Evolutionary conservation across 1,140 invertebrate genomes (phyloP).

Genomic region (Drosophila nigrodunni): DNA sequence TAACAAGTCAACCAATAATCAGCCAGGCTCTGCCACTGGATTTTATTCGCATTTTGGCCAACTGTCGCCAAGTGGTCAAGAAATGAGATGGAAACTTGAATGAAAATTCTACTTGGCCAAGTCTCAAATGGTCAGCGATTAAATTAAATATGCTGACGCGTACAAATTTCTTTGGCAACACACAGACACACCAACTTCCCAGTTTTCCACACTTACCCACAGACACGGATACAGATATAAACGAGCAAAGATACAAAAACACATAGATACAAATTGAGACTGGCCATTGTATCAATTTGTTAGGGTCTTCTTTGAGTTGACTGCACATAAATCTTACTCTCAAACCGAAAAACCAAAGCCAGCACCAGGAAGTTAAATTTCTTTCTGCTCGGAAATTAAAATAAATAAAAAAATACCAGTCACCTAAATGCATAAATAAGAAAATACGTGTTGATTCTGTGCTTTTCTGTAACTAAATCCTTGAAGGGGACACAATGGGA

Average conservation of each 20-base stretch:
- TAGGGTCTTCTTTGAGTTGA: slow-evolving; percentile 24
- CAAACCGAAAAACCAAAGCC: slow-evolving; percentile 8
- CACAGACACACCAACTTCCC: background rate
- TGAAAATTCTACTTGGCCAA: slow-evolving; percentile 9
- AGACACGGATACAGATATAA: slow-evolving; percentile 5
- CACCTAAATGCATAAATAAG: slow-evolving; percentile 44
- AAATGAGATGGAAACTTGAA: background rate
- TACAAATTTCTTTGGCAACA: slow-evolving; percentile 11
- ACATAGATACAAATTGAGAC: slow-evolving; percentile 35
- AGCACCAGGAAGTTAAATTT: slow-evolving; percentile 5
- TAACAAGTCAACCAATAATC: slow-evolving; percentile 29
- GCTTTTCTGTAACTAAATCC: slow-evolving; percentile 3
- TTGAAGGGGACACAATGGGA: background rate
- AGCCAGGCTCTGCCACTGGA: slow-evolving; percentile 19
- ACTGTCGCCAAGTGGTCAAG: slow-evolving; percentile 9
- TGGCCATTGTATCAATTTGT: slow-evolving; percentile 30
- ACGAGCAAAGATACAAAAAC: background rate
- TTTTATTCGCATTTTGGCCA: slow-evolving; percentile 26
- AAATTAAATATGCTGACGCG: slow-evolving; percentile 54
- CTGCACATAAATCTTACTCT: slow-evolving; percentile 45
- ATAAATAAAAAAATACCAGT: slow-evolving; percentile 36
- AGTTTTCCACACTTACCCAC: background rate
- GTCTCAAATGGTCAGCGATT: slow-evolving; percentile 32
- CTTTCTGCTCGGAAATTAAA: slow-evolving; percentile 19
- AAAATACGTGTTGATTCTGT: slow-evolving; percentile 12